phyloP scores from a whole-genome alignment of 2,113 vertebrate species.

The Rhea americana region DNA sequence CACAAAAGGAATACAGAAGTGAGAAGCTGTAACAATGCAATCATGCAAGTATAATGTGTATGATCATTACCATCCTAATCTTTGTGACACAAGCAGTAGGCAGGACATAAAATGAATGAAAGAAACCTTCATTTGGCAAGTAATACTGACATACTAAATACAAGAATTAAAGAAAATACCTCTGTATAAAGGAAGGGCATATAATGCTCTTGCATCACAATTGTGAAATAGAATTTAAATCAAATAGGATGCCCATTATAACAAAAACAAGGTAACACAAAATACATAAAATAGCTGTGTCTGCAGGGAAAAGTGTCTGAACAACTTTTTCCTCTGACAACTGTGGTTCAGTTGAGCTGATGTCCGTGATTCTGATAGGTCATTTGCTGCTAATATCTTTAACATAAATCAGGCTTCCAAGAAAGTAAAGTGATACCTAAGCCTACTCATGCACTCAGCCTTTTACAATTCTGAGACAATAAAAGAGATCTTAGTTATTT shows the following conservation, averaged over 20 bases:
- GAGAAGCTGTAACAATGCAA: not conserved
- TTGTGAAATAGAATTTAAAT: not conserved
- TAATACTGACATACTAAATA: not conserved
- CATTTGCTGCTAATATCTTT: not conserved
- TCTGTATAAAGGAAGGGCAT: not conserved
- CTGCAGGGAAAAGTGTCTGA: not conserved
- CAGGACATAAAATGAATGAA: not conserved
- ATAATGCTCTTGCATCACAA: not conserved
- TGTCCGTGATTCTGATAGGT: not conserved
- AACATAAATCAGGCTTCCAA: not conserved
- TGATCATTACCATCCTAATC: not conserved
- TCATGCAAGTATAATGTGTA: rapidly evolving
- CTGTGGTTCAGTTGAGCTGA: not conserved
- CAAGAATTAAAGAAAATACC: not conserved
- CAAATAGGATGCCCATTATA: not conserved
- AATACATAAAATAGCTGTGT: not conserved
- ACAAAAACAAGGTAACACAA: not conserved
- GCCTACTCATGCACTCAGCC: not conserved
- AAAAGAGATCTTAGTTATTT: not conserved
- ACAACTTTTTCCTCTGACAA: not conserved
- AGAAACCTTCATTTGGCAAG: not conserved
- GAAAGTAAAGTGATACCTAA: not conserved
- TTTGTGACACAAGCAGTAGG: not conserved
- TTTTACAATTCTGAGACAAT: not conserved
- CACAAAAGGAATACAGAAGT: not conserved